Percentiles rank a stretch among this genome's conserved stretches.
These are phyloP conservation scores for Anabacerthia variegaticeps DNA, from an alignment of 2,797 vertebrate genomes.

Conservation along the genomic window DNA sequence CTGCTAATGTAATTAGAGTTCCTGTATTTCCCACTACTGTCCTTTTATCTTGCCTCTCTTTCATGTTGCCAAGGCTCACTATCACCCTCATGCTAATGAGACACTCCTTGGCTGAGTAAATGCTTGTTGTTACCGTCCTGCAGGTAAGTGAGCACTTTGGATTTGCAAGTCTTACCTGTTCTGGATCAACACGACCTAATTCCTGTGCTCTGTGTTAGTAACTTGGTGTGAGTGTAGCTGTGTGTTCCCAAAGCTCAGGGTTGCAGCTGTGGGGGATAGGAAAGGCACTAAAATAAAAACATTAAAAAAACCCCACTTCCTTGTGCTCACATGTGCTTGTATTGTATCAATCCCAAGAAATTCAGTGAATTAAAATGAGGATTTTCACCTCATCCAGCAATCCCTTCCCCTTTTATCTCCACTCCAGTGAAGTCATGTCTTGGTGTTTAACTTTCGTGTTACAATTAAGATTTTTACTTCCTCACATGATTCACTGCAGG, in stretches of 20 bases:
- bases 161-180: background rate
- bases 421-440: conserved; percentile 65
- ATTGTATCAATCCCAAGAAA: conserved; percentile 40
- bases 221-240: background rate
- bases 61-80: conserved; percentile 16
- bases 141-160: background rate
- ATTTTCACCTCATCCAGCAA: conserved; percentile 17
- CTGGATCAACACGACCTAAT: background rate
- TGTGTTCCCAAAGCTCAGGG: background rate
- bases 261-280: background rate
- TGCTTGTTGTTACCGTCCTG: background rate
- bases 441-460: conserved; percentile 64
- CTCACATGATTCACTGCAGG: conserved; percentile 56
- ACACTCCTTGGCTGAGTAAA: background rate
- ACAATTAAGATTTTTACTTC: conserved; percentile 71
- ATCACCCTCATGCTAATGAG: conserved; percentile 3
- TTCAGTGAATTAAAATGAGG: conserved; percentile 40
- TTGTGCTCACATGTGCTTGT: background rate
- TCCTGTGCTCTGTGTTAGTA: background rate
- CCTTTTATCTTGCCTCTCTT: conserved; percentile 47
- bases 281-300: conserved; percentile 46
- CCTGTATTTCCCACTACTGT: background rate
- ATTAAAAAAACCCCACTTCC: background rate
- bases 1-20: background rate
- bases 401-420: conserved; percentile 59